Base-by-base conservation (phyloP, 2,797 vertebrate genomes). In the Hippopotamyrus pictus region DNA sequence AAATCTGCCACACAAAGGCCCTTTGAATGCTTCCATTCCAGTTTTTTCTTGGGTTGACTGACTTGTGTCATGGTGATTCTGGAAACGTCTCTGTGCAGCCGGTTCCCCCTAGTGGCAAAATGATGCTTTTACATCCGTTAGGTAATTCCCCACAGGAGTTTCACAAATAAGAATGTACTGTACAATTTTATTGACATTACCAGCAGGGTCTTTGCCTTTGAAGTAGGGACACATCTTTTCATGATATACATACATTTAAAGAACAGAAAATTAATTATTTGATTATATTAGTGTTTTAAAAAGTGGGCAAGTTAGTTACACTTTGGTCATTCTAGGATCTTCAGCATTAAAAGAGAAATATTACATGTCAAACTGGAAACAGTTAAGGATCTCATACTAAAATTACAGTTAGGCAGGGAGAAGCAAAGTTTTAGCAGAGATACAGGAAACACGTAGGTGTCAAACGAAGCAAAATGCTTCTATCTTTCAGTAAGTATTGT, bases 401-500 rank as follows among this genome's bases (percentile, higher is more conserved):
- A 87, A 87, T 87, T 62, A 41, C 54, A 33, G 54, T 69, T 8
- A 25, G 54, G n/a, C 19, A 17, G 44, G 37, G 44, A 17, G 4
- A 87, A 62, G 44, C 33, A 51, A 50, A 25, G 54, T 44, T 54
- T 29, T n/a, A 51, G 22, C 11, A 88, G 33, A 79, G 89, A 90
- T 83, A 88, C 41, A n/a, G 41, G 37, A 25, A 90, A 91, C 93
- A 90, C 91, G 93, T 93, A 94, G 94, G 94, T 94, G 91, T 91
- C 91, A 88, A 94, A 94, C 92, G 91, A 37, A 86, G 85, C 69
- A 53, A 89, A 86, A 76, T 48, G 48, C 33, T 93, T 95, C 93
- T 91, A 93, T 92, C 89, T 93, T 92, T 87, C 91, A 92, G 92
- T 93, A 94, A 93, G 92, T 94, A 92, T 93, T 85, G 89, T 90